These are phyloP conservation scores for Rhabdornis inornatus DNA, from an alignment of 2,113 vertebrate genomes.

Conservation along the genomic window DNA sequence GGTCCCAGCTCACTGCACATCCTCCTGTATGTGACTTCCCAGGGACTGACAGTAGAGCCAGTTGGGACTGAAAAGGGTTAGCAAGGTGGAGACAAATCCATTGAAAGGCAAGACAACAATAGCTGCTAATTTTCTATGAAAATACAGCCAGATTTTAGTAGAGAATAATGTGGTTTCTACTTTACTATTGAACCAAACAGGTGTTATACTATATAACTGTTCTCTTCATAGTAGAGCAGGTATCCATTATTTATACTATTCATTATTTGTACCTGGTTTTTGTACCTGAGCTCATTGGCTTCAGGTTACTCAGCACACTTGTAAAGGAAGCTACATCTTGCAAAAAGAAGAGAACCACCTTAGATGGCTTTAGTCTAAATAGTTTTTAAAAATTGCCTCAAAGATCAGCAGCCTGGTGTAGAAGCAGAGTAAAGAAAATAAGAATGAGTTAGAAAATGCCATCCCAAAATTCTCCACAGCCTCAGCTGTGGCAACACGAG, in stretches of 20 bases:
- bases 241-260: not conserved
- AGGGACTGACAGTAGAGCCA: not conserved
- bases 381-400: not conserved
- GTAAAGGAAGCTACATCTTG: not conserved
- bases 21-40: not conserved
- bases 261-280: not conserved
- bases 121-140: not conserved
- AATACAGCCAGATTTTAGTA: not conserved
- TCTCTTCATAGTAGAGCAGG: not conserved
- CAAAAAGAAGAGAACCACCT: not conserved
- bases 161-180: not conserved
- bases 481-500: not conserved
- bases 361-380: not conserved
- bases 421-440: not conserved
- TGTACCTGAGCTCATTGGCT: not conserved
- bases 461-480: not conserved
- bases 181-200: not conserved
- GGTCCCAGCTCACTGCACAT: rapidly evolving
- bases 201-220: not conserved
- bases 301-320: not conserved
- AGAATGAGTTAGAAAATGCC: not conserved
- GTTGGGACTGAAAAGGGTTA: not conserved
- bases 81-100: not conserved
- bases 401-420: not conserved
- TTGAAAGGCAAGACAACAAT: not conserved